Evolutionary conservation across 2,888 invertebrate species (phyloP).

Genomic region (Pristionchus japonicus): DNA sequence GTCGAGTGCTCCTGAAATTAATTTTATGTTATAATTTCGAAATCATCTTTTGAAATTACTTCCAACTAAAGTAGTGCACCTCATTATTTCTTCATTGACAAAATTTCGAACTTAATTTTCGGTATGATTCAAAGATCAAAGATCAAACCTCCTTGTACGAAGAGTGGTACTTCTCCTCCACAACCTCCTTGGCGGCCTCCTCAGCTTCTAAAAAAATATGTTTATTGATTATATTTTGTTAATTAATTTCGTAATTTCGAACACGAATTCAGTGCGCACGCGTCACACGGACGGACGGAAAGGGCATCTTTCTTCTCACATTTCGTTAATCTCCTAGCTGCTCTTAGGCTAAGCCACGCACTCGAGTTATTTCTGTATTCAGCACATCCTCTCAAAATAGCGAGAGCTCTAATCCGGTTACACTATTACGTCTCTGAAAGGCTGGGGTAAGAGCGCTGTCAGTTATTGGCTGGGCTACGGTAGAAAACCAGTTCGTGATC

Average conservation of each 20-base stretch:
- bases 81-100: not conserved
- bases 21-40: not conserved
- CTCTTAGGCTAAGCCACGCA: not conserved
- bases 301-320: not conserved
- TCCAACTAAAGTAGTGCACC: not conserved
- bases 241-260: not conserved
- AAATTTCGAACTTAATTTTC: not conserved
- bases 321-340: not conserved
- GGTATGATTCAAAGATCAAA: too few species aligned
- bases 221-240: not conserved
- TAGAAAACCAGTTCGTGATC: not conserved
- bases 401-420: not conserved
- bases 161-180: conserved; percentile 71
- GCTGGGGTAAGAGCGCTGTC: not conserved
- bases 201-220: conserved; percentile 45
- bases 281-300: not conserved
- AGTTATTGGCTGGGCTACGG: not conserved
- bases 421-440: not conserved
- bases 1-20: conserved; percentile 30
- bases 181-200: conserved; percentile 61
- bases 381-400: not conserved
- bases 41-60: not conserved
- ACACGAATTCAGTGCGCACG: not conserved
- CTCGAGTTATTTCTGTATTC: not conserved
- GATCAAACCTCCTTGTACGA: conserved; percentile 61